Evolutionary conservation across 2,113 vertebrate species (phyloP), one percentile per base, ranked within the genome.

Genomic region (Vireo altiloquus): DNA sequence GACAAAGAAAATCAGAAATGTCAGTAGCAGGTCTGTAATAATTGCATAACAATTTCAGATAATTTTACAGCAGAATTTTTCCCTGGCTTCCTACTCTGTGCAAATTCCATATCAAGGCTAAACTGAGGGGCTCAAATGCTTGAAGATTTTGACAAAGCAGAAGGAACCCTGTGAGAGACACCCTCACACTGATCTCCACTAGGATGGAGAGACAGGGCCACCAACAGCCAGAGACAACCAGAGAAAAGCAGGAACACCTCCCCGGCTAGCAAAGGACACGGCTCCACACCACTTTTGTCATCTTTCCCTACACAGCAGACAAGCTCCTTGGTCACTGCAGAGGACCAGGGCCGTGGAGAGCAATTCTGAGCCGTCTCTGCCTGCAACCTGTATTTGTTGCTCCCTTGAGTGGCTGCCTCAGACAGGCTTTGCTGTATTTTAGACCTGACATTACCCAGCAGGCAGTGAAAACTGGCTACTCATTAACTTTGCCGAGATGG

Each of bases 361-460:
- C 71, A 93, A 85, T 91, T 94, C 70, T 7, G 47, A 93, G 82
- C 57, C 3, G 0, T 75, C 87, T 92, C 90, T 76, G 68, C 78
- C 91, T 96, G 87, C 68, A 81, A 37, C 49, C 84, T 9, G 27
- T 89, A 82, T 93, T 93, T 92, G 80, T 76, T 71, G 75, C 74
- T 95, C 91, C 90, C 92, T 89, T 46, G 90, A 96, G 94, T 18
- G 30, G 78, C 83, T 91, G 94, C 86, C 75, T 85, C 63, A 94
- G 94, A 72, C 88, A 83, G 85, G 79, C 92, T 92, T 49, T 92
- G 92, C 94, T 78, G 56, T 96, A 97, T 97, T 97, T 98, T 77
- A 97, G 94, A 94, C 92, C 95, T 96, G 96, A 91, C 96, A 93
- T 97, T 94, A 96, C 97, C 50, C 59, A 93, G 93, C 98, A 98